These are phyloP conservation scores for Galagoides demidoff DNA, from an alignment of 2,797 vertebrate genomes.

Conservation along the genomic window DNA sequence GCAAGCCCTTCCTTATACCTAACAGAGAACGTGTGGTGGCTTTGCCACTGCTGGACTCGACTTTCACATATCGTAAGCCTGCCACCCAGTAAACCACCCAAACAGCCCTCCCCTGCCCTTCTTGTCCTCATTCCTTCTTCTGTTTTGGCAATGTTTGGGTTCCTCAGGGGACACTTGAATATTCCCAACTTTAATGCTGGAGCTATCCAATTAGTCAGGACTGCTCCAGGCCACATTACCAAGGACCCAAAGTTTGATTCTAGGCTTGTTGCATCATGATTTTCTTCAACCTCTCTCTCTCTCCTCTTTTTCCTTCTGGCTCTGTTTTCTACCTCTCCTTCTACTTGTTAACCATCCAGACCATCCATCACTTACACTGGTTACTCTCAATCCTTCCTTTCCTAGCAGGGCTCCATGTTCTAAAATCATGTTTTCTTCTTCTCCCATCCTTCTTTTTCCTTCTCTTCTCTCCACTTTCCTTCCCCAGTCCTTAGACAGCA, in stretches of 20 bases:
- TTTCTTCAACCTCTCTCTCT: background rate
- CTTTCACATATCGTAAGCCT: background rate
- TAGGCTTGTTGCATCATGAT: background rate
- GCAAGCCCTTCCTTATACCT: background rate
- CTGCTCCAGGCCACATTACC: background rate
- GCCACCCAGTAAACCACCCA: background rate
- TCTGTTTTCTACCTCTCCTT: background rate
- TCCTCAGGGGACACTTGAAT: background rate
- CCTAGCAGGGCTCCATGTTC: background rate
- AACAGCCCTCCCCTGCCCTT: fast-evolving
- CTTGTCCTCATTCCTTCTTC: background rate
- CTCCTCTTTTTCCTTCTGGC: background rate
- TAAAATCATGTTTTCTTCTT: background rate
- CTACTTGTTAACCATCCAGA: background rate
- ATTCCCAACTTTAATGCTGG: background rate
- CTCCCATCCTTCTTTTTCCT: background rate
- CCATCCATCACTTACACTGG: fast-evolving
- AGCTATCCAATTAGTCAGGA: background rate
- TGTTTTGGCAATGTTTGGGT: background rate
- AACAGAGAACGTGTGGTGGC: background rate
- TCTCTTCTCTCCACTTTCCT: background rate
- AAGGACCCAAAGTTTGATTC: background rate
- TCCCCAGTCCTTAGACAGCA: background rate
- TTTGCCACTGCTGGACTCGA: background rate
- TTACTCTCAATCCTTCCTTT: background rate